These are phyloP conservation scores for Cremastinae sp. DNA, from an alignment of 2,888 invertebrate genomes.

Conservation along the genomic window DNA sequence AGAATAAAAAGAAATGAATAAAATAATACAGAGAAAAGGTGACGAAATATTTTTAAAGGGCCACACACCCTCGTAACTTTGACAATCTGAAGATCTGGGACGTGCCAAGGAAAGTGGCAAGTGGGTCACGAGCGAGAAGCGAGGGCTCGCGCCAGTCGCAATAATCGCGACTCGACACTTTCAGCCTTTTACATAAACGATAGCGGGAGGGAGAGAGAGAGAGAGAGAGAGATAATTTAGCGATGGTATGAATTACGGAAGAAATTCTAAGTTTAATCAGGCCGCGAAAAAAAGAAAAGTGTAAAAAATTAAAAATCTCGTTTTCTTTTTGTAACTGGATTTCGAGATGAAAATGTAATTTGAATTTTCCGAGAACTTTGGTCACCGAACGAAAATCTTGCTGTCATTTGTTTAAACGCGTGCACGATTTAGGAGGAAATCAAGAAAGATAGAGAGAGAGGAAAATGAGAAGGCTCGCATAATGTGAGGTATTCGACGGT, in stretches of 20 bases:
- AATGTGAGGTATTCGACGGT: constrained; percentile 17
- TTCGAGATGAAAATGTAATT: too few species aligned
- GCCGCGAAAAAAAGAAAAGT: too few species aligned
- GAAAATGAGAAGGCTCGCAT: not conserved
- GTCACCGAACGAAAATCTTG: too few species aligned
- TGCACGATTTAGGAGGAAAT: too few species aligned
- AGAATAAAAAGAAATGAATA: not conserved
- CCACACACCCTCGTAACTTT: constrained; percentile 21
- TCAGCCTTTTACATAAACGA: constrained; percentile 8
- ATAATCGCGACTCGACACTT: constrained; percentile 32
- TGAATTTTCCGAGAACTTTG: too few species aligned
- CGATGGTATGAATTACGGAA: too few species aligned
- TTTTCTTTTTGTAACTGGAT: too few species aligned
- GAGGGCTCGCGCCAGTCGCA: constrained; percentile 19
- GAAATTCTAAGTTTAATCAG: too few species aligned
- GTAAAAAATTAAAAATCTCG: too few species aligned
- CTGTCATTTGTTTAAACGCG: too few species aligned
- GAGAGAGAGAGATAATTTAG: not conserved
- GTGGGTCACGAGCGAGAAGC: constrained; percentile 72
- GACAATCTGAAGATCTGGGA: constrained; percentile 71
- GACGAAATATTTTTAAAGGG: constrained; percentile 1
- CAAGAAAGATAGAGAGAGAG: too few species aligned
- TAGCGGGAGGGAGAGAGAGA: constrained; percentile 3
- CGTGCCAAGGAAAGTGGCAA: constrained; percentile 72
- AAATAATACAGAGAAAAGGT: not conserved